These are phyloP conservation scores for Polyergus mexicanus DNA, from an alignment of 1,140 invertebrate genomes.

Conservation along the genomic window DNA sequence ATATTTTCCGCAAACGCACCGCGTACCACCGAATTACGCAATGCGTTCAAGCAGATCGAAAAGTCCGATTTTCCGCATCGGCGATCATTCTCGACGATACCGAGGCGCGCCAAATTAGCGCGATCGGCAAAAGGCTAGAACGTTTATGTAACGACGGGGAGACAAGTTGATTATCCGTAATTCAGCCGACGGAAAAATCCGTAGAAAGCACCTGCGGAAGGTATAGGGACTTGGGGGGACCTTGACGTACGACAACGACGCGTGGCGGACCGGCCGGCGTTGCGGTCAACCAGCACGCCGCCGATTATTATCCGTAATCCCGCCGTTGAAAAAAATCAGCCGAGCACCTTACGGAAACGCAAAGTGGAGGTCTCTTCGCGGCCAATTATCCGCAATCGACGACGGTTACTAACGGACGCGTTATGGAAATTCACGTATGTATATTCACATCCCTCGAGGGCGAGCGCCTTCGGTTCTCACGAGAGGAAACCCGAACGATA, in stretches of 20 bases:
- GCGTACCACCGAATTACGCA: conserved; percentile 42
- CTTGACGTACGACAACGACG: neutral
- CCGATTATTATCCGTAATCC: conserved; percentile 50
- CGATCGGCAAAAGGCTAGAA: neutral
- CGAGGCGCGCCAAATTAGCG: conserved; percentile 46
- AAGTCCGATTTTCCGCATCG: conserved; percentile 50
- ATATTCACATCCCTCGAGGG: conserved; percentile 36
- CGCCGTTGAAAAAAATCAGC: conserved; percentile 28
- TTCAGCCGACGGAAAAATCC: conserved; percentile 28
- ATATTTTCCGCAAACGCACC: conserved; percentile 25
- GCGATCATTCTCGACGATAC: neutral
- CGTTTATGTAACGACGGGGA: conserved; percentile 6
- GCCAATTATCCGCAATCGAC: conserved; percentile 52
- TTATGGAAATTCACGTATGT: conserved; percentile 54
- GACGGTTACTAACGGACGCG: conserved; percentile 38
- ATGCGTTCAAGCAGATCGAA: conserved; percentile 49
- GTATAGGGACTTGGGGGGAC: too few relatives aligned
- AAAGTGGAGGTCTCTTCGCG: conserved; percentile 15
- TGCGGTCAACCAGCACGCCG: neutral
- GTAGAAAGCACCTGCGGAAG: neutral
- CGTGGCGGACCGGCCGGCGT: conserved; percentile 27
- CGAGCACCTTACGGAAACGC: conserved; percentile 43
- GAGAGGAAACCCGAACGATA: neutral
- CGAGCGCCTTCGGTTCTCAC: neutral
- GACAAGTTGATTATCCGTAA: conserved; percentile 59